A percentile compares a stretch with the other conserved stretches of the same genome.
These are phyloP conservation scores for Calliphora vomitoria DNA, from an alignment of 2,888 invertebrate species.

Conservation along the genomic window DNA sequence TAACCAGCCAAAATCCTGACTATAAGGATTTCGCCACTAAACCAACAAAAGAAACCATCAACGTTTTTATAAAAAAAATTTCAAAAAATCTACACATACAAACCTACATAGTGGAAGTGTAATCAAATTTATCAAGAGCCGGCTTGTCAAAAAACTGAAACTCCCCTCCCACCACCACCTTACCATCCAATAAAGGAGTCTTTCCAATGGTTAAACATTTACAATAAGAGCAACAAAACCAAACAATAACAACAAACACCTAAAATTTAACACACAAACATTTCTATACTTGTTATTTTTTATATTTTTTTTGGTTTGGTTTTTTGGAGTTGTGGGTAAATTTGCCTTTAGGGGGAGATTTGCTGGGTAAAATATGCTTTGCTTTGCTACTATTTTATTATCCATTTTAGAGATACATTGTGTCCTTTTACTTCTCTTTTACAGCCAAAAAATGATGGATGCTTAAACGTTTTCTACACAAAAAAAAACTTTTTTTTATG, in stretches of 20 bases:
- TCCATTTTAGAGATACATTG: slow-evolving; percentile 16
- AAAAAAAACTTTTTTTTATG: slow-evolving; percentile 2
- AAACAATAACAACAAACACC: slow-evolving; percentile 51
- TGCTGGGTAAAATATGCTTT: slow-evolving; percentile 3
- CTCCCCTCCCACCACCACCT: background rate
- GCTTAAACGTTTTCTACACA: slow-evolving; percentile 46
- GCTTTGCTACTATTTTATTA: background rate
- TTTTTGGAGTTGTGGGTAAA: slow-evolving; percentile 1
- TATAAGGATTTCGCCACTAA: slow-evolving; percentile 24
- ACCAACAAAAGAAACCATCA: slow-evolving; percentile 36
- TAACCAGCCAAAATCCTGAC: slow-evolving; percentile 23
- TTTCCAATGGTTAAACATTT: slow-evolving; percentile 56
- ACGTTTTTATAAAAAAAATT: slow-evolving; percentile 34
- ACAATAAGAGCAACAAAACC: slow-evolving; percentile 41
- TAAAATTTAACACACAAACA: slow-evolving; percentile 35
- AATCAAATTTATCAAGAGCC: slow-evolving; percentile 68
- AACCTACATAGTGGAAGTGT: slow-evolving; percentile 41
- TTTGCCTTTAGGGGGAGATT: slow-evolving; percentile 30
- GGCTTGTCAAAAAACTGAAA: slow-evolving; percentile 27
- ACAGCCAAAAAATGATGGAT: slow-evolving; percentile 56
- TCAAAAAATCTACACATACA: slow-evolving; percentile 2
- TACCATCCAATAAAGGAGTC: too few relatives aligned
- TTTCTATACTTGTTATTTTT: background rate
- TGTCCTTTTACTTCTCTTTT: slow-evolving; percentile 22
- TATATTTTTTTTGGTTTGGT: too few relatives aligned